These are phyloP conservation scores for Acrocephalus kingi DNA, from an alignment of 2,113 vertebrate species.

Conservation along the genomic window DNA sequence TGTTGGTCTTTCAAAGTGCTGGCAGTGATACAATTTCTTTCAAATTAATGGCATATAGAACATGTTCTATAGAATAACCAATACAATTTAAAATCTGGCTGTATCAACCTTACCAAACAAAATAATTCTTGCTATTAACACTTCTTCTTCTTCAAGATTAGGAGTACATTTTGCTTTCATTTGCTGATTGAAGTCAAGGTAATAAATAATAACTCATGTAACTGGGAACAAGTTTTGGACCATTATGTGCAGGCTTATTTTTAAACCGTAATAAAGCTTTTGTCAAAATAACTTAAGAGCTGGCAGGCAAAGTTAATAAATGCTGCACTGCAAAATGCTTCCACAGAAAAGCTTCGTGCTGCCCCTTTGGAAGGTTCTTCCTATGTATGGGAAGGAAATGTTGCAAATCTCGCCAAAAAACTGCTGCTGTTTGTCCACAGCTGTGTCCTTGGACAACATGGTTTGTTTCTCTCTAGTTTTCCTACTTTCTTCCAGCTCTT, in stretches of 20 bases:
- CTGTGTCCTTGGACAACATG: too few relatives aligned
- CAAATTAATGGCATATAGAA: slow-evolving; percentile 14
- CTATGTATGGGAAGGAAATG: background rate
- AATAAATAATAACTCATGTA: background rate
- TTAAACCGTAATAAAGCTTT: background rate
- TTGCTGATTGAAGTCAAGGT: background rate
- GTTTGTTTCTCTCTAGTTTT: background rate
- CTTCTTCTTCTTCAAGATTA: background rate
- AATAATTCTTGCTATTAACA: slow-evolving; percentile 19
- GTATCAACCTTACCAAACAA: slow-evolving; percentile 7
- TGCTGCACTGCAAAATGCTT: background rate
- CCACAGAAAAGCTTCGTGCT: background rate
- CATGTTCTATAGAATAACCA: background rate
- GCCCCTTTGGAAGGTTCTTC: background rate
- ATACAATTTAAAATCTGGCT: background rate
- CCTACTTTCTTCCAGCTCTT: background rate
- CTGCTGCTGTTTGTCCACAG: fast-evolving
- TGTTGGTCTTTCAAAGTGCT: slow-evolving; percentile 30
- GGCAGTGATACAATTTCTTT: background rate
- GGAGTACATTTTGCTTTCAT: background rate
- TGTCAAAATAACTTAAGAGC: background rate
- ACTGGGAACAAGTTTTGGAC: background rate
- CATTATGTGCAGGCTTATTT: background rate
- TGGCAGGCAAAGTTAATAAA: background rate
- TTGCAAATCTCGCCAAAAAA: background rate